Base-by-base conservation (phyloP, 2,113 vertebrate species). In the Corythoichthys haematopterus region DNA sequence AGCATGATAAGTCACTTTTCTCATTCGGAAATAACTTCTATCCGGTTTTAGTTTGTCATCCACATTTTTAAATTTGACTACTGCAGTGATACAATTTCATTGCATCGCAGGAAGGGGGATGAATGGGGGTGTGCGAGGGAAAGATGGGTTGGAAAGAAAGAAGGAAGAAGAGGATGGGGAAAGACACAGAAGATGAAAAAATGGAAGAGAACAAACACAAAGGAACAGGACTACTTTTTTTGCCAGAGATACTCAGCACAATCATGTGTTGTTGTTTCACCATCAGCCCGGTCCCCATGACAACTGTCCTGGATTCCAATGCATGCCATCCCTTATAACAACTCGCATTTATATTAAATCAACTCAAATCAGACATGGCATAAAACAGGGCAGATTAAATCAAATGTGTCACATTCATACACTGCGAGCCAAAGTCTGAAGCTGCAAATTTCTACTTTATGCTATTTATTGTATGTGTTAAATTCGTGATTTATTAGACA, bases 1-100 rank as follows among this genome's bases (percentile, higher is more conserved):
- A 88, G 85, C 83, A 82, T 81, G 84, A 88, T 86, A 86, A 88
- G 86, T 86, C 83, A 85, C 83, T 82, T 81, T 81, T 89, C 78
- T 84, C 80, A 85, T 74, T 56, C 74, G 64, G 75, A 79, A 87
- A 84, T 70, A 71, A 81, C 78, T 64, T 80, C 75, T 80, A 87
- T 88, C 88, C 83, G 82, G 80, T 86, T 85, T 87, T 76, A 85
- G 74, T 86, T 83, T 86, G 84, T 86, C 84, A 82, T 85, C 80
- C 83, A 84, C 82, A 87, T 85, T 85, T 87, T 85, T 74, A 86
- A 83, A 88, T 84, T 73, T 82, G 81, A 75, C 85, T 82, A 74
- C 88, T 86, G 84, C 79, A 74, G 79, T 58, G 76, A 78, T 76
- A 84, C 79, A 81, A 88, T 87, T 87, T 79, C 72, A 68, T 82